Conservation (phyloP, 1,140 invertebrate species). For the Drosophila azteca region DNA sequence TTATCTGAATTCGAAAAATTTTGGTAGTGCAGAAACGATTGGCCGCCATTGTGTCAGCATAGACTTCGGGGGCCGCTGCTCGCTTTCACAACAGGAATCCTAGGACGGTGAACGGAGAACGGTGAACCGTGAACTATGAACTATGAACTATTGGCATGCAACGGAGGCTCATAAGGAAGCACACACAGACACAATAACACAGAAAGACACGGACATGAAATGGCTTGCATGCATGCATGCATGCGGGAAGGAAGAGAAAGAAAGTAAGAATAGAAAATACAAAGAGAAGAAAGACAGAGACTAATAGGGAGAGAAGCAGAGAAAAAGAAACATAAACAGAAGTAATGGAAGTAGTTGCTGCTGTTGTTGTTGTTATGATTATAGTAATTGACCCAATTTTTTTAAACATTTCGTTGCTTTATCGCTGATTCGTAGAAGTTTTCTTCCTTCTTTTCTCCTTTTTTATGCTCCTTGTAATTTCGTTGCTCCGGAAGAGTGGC, state of each 20-base stretch:
- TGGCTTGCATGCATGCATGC: background rate
- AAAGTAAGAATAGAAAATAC: background rate
- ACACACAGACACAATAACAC: background rate
- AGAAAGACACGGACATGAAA: conserved; percentile 5
- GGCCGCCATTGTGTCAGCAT: too few species aligned
- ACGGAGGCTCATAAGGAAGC: conserved; percentile 15
- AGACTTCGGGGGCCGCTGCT: too few species aligned
- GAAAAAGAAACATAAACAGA: conserved; percentile 11
- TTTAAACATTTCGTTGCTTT: too few species aligned
- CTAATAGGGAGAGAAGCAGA: background rate
- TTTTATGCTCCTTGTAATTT: too few species aligned
- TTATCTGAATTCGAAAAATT: too few species aligned
- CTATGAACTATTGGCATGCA: conserved; percentile 66
- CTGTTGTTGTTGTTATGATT: background rate
- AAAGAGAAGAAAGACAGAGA: conserved; percentile 1
- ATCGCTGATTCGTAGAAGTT: too few species aligned
- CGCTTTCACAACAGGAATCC: too few species aligned
- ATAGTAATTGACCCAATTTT: too few species aligned
- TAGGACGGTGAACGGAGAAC: background rate
- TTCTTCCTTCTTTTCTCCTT: too few species aligned
- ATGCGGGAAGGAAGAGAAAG: background rate
- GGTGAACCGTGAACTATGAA: conserved; percentile 20
- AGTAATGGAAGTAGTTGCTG: background rate
- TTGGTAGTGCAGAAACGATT: too few species aligned
- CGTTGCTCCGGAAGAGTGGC: too few species aligned